Evolutionary conservation across 53 echinoderm and acorn worm genomes (phyloP), one percentile per base, ranked within the genome.

Genomic region (Stichopus horrens): DNA sequence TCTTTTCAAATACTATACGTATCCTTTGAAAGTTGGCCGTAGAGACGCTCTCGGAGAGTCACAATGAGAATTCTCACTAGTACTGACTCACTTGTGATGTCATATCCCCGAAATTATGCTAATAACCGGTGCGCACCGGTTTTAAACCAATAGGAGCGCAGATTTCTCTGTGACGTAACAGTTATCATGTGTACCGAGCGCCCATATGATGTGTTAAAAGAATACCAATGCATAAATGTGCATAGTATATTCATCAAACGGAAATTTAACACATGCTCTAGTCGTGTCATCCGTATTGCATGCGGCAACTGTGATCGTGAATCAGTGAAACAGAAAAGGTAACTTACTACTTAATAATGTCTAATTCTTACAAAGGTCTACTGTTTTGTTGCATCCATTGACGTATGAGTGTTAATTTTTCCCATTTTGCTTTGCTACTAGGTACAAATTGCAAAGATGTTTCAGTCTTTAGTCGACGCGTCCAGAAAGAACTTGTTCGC

Each of bases 391-490:
- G 37, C 37, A 37, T 37, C 37, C 10, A 9, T 63, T 71, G 71
- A 71, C 19, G 6, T 16, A 4, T 4, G 4, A 71, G 19, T 7
- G 7, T 21, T 71, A 20, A 71, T 18, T 13, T 71, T n/a, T 71
- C 18, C 19, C n/a, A n/a, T n/a, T 59, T n/a, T 71, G 18, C 7
- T 71, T 71, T 71, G 71, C 18, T 71, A n/a, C 19, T 18, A 71
- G 71, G 71, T 71, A 37, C 37, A 37, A 37, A 37, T 37, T 37
- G 18, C 58, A 19, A 96, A 93, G 74, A 96, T 96, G 96, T 93
- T 96, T 94, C 92, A 94, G 79, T 88, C 96, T 86, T 78, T 96
- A 90, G 82, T 94, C 77, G 94, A 94, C 89, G 81, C 82, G 66
- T 90, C 92, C 20, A 96, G 94, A 92, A 92, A 90, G 81, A 94